phyloP scores from a whole-genome alignment of 2,797 vertebrate genomes.

The Leuciscus waleckii region DNA sequence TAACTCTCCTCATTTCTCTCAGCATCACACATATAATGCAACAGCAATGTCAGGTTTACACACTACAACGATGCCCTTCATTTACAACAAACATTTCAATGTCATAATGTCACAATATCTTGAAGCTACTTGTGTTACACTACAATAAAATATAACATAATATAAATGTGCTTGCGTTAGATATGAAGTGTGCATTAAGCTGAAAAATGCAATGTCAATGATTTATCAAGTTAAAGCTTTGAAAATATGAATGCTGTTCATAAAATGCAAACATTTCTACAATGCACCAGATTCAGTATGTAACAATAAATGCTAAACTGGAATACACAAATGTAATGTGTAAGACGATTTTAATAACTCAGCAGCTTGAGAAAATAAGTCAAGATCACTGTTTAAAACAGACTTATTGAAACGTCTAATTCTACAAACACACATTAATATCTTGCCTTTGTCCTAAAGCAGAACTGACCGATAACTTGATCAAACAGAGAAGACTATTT shows the following conservation, averaged over 20 bases:
- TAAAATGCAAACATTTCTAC: neutral
- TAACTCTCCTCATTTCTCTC: neutral
- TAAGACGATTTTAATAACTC: neutral
- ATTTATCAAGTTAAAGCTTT: neutral
- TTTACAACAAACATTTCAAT: neutral
- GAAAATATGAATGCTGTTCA: neutral
- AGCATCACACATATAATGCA: neutral
- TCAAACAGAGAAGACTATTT: neutral
- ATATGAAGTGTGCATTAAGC: neutral
- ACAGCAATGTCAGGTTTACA: no score
- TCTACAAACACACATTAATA: neutral
- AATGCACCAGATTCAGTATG: neutral
- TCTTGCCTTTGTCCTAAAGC: no score
- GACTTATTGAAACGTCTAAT: neutral
- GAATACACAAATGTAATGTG: no score
- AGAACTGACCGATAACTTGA: neutral
- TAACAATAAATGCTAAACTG: no score
- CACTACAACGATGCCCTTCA: neutral
- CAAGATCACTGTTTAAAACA: neutral
- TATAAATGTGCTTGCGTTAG: neutral
- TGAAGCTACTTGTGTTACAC: no score
- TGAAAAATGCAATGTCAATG: neutral
- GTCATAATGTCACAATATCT: neutral
- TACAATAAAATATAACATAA: neutral
- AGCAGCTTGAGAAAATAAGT: neutral